Base-by-base conservation (phyloP, 1,140 invertebrate species). In the Hycleus cichorii region DNA sequence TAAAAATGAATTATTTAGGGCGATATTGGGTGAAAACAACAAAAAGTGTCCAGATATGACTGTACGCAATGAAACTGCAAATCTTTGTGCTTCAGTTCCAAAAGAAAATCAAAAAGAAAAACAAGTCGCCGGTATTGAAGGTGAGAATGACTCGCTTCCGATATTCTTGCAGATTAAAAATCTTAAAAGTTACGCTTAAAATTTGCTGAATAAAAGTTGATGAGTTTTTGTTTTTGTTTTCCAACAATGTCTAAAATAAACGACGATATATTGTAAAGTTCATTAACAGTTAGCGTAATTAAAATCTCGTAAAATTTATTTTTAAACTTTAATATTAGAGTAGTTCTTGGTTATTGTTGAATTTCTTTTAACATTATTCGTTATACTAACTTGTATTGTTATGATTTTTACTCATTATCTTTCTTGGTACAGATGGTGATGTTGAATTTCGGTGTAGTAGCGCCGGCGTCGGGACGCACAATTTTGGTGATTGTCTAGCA, bases 401-500 rank as follows among this genome's bases (percentile, higher is more conserved):
- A 51, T 72, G 57, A 54, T 72, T 73, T 62, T 70, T 70, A 53
- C 70, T 70, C 64, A 72, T 72, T 47, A 73, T 68, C 59, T 73
- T 73, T 47, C 66, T 59, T 6, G 69, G 68, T n/a, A 68, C 55
- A 10, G 68, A 69, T n/a, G 69, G 68, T 24, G 72, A 71, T 8
- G 66, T 45, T 4, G 70, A 67, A 53, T 70, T 71, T 12, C 70
- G 61, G 27, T 65, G 68, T 6, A 62, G 49, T 44, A 62, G 46
- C 55, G 62, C 50, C 49, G 62, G 42, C 58, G 58, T 48, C 49
- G 61, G 47, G 40, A 62, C 60, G 43, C 52, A 53, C 40, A 72
- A 63, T 60, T 73, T 73, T 26, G 70, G 71, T 24, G 71, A 73
- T 58, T 72, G 69, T 62, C 71, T 66, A 7, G 69, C 65, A 64